Evolutionary conservation across 1,140 invertebrate genomes (phyloP).

Genomic region (Magallana angulata): DNA sequence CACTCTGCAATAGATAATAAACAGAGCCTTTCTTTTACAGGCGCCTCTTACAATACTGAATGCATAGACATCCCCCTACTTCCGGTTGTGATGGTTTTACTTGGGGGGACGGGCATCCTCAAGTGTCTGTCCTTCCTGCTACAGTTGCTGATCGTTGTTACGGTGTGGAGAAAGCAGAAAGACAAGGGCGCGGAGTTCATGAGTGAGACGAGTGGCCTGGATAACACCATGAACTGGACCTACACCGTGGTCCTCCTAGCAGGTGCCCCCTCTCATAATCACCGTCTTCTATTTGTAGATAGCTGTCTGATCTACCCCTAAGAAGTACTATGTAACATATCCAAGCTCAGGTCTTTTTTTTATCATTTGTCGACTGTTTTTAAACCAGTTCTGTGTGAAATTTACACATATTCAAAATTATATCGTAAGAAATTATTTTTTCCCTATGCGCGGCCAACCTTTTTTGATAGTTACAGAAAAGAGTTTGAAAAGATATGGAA

Average conservation of each 20-base stretch:
- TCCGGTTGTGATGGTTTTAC: slow-evolving; percentile 40
- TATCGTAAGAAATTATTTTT: too few species aligned
- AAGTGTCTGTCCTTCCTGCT: slow-evolving; percentile 49
- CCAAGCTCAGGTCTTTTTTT: too few species aligned
- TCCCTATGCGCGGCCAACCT: too few species aligned
- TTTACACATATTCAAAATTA: too few species aligned
- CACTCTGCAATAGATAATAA: too few species aligned
- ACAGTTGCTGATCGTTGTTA: slow-evolving; percentile 38
- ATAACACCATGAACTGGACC: slow-evolving; percentile 43
- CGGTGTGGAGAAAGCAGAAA: not conserved
- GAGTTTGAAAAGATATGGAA: too few species aligned
- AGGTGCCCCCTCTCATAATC: not conserved
- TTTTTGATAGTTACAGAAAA: too few species aligned
- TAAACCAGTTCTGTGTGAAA: too few species aligned
- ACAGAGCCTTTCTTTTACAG: not conserved
- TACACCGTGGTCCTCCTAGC: slow-evolving; percentile 33
- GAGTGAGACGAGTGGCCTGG: slow-evolving; percentile 45
- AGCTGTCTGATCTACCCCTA: too few species aligned
- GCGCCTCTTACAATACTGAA: not conserved
- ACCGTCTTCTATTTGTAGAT: not conserved
- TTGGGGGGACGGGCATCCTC: slow-evolving; percentile 38
- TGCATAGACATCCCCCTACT: slow-evolving; percentile 37
- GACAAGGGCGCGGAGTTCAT: slow-evolving; percentile 22
- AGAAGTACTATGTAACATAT: too few species aligned
- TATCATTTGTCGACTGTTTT: too few species aligned